Conservation (phyloP, 2,888 invertebrate species). For the Sericinus montela region DNA sequence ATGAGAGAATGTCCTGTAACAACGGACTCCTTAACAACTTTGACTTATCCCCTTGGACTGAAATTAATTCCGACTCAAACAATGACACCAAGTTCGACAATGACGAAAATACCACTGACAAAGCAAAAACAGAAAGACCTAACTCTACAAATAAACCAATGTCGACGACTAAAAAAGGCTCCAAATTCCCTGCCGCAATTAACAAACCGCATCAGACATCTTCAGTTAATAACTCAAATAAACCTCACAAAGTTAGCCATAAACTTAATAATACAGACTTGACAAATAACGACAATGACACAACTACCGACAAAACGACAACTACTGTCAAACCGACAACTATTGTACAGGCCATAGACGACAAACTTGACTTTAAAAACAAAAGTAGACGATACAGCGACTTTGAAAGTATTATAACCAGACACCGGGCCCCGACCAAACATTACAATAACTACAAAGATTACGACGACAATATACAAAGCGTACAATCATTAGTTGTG, state of each 20-base stretch:
- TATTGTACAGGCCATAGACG: slow-evolving; percentile 65
- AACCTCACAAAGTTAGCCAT: slow-evolving; percentile 32
- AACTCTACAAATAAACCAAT: slow-evolving; percentile 40
- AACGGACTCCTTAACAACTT: slow-evolving; percentile 76
- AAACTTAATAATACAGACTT: slow-evolving; percentile 36
- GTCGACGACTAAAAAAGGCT: slow-evolving; percentile 38
- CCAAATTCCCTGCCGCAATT: slow-evolving; percentile 28
- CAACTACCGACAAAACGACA: slow-evolving; percentile 26
- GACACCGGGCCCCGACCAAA: slow-evolving; percentile 43
- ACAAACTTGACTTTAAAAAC: slow-evolving; percentile 80
- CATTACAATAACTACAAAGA: slow-evolving; percentile 50
- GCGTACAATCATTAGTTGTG: slow-evolving; percentile 63
- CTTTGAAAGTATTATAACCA: slow-evolving; percentile 37
- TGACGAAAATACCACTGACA: slow-evolving; percentile 21
- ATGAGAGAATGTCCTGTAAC: slow-evolving; percentile 78
- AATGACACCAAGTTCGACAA: slow-evolving; percentile 60
- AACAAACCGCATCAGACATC: slow-evolving; percentile 34
- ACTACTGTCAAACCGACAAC: slow-evolving; percentile 31
- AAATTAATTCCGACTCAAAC: slow-evolving; percentile 59
- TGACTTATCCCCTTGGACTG: slow-evolving; percentile 81
- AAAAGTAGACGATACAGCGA: slow-evolving; percentile 63
- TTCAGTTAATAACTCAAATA: too few species aligned
- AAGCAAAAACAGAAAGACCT: slow-evolving; percentile 20
- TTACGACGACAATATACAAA: slow-evolving; percentile 53
- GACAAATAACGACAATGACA: slow-evolving; percentile 31